A percentile compares a stretch with the other conserved stretches of the same genome.
These are phyloP conservation scores for Crematogaster levior DNA, from an alignment of 2,888 invertebrate genomes.

Conservation along the genomic window DNA sequence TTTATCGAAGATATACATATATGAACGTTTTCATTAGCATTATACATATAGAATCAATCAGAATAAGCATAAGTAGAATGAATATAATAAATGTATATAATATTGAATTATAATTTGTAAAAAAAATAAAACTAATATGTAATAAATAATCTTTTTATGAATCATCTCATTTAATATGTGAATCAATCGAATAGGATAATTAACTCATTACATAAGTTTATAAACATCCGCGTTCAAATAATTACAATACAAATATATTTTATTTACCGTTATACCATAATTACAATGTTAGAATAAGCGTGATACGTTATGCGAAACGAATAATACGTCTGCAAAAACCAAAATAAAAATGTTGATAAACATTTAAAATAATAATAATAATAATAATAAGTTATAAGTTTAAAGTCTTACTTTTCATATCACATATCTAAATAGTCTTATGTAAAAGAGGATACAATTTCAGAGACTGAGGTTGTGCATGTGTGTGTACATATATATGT, in stretches of 20 bases:
- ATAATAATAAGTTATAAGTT: no score
- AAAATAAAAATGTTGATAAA: neutral
- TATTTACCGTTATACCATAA: neutral
- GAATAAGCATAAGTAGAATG: neutral
- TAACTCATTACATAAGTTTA: neutral
- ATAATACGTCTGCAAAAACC: neutral
- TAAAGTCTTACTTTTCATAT: neutral
- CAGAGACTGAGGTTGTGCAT: no score
- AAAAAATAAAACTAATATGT: neutral
- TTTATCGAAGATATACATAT: neutral
- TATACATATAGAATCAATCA: conserved; percentile 6
- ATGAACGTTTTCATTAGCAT: conserved; percentile 7
- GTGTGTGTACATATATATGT: no score
- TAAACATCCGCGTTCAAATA: neutral
- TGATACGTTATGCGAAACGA: neutral
- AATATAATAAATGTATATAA: conserved; percentile 2
- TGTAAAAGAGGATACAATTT: neutral
- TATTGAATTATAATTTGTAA: neutral
- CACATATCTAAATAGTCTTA: no score
- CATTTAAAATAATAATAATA: neutral
- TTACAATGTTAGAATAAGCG: neutral
- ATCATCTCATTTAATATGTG: neutral
- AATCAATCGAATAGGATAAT: neutral
- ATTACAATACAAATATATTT: neutral
- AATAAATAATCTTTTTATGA: neutral